Conservation (phyloP, 2,888 invertebrate species). For the Dolomedes plantarius region DNA sequence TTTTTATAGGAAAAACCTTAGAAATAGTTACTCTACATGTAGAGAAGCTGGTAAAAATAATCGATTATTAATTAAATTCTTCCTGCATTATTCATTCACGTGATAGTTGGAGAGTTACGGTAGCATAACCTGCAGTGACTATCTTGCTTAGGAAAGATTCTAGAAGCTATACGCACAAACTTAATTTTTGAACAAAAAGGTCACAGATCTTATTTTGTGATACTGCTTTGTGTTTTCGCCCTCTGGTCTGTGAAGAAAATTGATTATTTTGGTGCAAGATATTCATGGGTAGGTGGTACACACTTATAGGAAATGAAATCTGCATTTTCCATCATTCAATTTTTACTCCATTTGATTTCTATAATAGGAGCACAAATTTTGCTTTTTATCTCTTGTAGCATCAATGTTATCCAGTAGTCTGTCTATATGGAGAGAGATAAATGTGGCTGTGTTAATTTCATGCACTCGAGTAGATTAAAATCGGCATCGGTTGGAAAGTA, state of each 20-base stretch:
- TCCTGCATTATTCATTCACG: background rate
- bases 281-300: too few species aligned
- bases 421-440: too few species aligned
- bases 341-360: background rate
- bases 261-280: too few species aligned
- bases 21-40: background rate
- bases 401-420: background rate
- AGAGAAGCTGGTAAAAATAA: background rate
- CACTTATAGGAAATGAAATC: background rate
- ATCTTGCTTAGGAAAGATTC: background rate
- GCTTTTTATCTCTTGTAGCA: background rate
- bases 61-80: background rate
- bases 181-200: background rate
- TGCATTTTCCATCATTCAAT: too few species aligned
- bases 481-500: too few species aligned
- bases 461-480: too few species aligned
- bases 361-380: background rate
- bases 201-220: background rate
- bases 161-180: conserved; percentile 8
- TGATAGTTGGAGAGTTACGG: background rate
- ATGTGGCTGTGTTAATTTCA: too few species aligned
- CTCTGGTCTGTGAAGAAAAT: background rate
- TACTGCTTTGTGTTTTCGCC: background rate
- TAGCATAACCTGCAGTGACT: background rate
- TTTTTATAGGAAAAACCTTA: background rate